Conservation (phyloP, 2,797 vertebrate species). For the Mormyrops attenuatus region DNA sequence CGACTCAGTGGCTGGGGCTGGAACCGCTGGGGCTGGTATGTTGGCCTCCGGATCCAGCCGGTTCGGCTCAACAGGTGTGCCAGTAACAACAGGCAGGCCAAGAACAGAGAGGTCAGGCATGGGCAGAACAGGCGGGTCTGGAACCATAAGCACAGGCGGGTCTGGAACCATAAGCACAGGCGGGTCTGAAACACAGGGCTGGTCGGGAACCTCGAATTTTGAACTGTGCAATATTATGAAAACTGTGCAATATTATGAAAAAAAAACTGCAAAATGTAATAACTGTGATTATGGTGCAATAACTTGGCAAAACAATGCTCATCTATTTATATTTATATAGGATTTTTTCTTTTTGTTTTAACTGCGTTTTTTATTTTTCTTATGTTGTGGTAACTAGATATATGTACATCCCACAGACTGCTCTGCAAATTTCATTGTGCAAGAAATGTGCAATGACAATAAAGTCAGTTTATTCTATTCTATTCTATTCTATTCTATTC, state of each 20-base stretch:
- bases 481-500: too few species aligned
- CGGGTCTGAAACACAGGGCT: too few species aligned
- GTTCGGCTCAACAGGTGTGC: too few species aligned
- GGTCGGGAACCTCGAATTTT: too few species aligned
- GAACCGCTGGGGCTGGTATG: too few species aligned
- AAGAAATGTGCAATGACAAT: not conserved
- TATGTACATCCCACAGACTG: not conserved
- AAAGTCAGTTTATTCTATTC: not conserved
- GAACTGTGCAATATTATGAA: not conserved
- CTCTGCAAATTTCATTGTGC: not conserved
- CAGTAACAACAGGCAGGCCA: too few species aligned
- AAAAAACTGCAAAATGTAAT: not conserved
- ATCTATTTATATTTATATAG: not conserved
- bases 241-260: not conserved
- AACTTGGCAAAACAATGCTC: not conserved
- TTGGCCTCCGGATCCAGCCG: too few species aligned
- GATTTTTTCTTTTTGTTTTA: not conserved
- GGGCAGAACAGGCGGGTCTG: too few species aligned
- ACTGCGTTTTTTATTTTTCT: not conserved
- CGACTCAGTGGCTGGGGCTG: too few species aligned
- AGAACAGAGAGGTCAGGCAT: too few species aligned
- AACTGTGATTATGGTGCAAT: not conserved
- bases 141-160: too few species aligned
- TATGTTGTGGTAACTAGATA: not conserved
- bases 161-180: too few species aligned